Conservation (phyloP, 2,888 invertebrate genomes). For the Eristalinus aeneus region DNA sequence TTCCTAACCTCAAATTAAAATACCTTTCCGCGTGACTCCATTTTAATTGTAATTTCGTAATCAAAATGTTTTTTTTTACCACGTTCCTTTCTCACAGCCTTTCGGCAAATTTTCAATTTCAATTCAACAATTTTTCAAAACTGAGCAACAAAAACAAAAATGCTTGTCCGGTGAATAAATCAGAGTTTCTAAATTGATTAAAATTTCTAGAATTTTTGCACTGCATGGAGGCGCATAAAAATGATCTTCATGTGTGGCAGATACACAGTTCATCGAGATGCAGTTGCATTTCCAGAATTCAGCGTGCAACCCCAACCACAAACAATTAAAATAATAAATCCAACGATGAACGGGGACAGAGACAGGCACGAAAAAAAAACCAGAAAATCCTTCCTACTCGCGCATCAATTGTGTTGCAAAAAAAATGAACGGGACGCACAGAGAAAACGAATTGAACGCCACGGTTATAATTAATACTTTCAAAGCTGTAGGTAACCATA, state of each 20-base stretch:
- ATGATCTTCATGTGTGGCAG: neutral
- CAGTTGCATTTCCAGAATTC: constrained; percentile 10
- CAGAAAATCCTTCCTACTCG: neutral
- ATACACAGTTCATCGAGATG: neutral
- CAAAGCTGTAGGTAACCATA: constrained; percentile 25
- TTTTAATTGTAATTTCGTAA: too few relatives aligned
- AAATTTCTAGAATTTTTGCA: constrained; percentile 11
- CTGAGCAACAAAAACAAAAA: too few relatives aligned
- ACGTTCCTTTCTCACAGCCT: too few relatives aligned
- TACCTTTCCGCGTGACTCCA: too few relatives aligned
- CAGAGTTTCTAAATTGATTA: constrained; percentile 53
- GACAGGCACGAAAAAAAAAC: neutral
- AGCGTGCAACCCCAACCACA: constrained; percentile 38
- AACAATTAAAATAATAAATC: constrained; percentile 63
- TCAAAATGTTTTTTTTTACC: too few relatives aligned
- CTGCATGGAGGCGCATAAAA: neutral
- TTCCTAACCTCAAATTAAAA: too few relatives aligned
- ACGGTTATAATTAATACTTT: constrained; percentile 61
- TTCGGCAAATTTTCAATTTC: too few relatives aligned
- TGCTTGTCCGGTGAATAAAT: neutral
- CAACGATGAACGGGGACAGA: neutral
- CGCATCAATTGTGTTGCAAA: neutral
- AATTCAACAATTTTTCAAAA: neutral
- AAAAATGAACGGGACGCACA: neutral
- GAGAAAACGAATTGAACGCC: constrained; percentile 26